Evolutionary conservation across 2,113 vertebrate genomes (phyloP), one percentile per base, ranked within the genome.

Genomic region (Zonotrichia leucophrys): DNA sequence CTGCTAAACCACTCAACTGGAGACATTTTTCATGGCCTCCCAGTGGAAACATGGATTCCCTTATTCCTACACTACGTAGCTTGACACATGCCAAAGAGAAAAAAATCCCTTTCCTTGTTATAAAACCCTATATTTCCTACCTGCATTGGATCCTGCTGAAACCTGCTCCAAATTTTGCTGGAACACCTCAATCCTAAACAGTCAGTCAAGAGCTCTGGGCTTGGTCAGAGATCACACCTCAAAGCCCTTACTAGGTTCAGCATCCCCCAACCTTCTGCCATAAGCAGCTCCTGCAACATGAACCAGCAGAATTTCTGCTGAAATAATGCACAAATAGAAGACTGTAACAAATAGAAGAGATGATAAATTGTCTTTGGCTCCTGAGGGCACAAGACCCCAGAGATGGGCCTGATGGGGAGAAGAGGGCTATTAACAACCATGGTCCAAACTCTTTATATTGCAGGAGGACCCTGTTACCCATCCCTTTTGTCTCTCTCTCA

Each of bases 11-110:
- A 41, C 30, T 22, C 44, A 0, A 1, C 39, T 83, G 85, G 39
- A 70, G 58, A 69, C 63, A 56, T 6, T 24, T 16, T 25, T 52
- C 63, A 19, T 0, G 7, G 58, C 7, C 24, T 74, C n/a, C 41
- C 1, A 0, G 11, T 7, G 44, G 5, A 79, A 89, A 42, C 31
- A 31, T 0, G 0, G 27, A 15, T 18, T 22, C 31, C 44, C 17
- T 23, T 13, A 30, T 35, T 64, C 30, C 77, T 35, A 24, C 0
- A 0, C 24, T 31, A 47, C 15, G 15, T 7, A 66, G 5, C 20
- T n/a, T 53, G 46, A 56, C 20, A 55, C 11, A 7, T 20, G 24
- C 19, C 73, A 59, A 70, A 81, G 39, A 68, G 20, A 90, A 46
- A 53, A 83, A 76, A 88, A 73, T 31, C 46, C 44, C 25, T 69